Base-by-base conservation (phyloP, 2,888 invertebrate genomes). In the Podotricha telesiphe region DNA sequence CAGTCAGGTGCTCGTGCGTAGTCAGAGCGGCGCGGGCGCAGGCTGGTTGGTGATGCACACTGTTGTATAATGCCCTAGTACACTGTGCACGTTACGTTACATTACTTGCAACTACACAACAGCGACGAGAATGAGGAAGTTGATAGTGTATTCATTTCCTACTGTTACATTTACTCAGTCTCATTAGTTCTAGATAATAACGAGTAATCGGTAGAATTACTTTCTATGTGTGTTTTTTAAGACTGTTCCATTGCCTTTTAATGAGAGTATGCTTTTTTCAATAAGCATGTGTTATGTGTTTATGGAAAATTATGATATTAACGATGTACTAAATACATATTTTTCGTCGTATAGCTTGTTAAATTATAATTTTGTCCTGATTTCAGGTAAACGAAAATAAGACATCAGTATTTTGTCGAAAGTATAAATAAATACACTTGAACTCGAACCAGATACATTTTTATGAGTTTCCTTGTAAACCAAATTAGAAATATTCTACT, bases 371-470 rank as follows among this genome's bases (percentile, higher is more conserved):
- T 72, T 74, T 78, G 80, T 75, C 77, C 81, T 80, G 80, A 84
- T 85, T 86, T 80, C 77, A 76, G 74, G 74, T 65, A 71, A 71
- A 74, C 74, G 68, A 73, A 75, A 73, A 65, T 53, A 73, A 70
- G 68, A 47, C 73, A 80, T 82, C 74, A 79, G 84, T 83, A 84
- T 72, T 69, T 68, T 82, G 76, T 80, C 77, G 84, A 84, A 59
- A 77, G 59, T 59, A 59, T 59, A 80, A 80, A 75, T 74, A 74
- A 78, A 72, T 74, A 76, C 72, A 78, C 83, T 83, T 86, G 83
- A 87, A 86, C 86, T 86, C 85, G 86, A 81, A 82, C 89, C 79
- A 82, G 84, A 91, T 90, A 86, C 86, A 90, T 89, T 83, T 84
- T 75, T 76, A 86, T 80, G 74, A 81, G 79, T 69, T 70, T 71